A percentile compares a stretch with the other conserved stretches of the same genome.
Conservation (phyloP, 2,888 invertebrate genomes). For the Lysandra coridon region DNA sequence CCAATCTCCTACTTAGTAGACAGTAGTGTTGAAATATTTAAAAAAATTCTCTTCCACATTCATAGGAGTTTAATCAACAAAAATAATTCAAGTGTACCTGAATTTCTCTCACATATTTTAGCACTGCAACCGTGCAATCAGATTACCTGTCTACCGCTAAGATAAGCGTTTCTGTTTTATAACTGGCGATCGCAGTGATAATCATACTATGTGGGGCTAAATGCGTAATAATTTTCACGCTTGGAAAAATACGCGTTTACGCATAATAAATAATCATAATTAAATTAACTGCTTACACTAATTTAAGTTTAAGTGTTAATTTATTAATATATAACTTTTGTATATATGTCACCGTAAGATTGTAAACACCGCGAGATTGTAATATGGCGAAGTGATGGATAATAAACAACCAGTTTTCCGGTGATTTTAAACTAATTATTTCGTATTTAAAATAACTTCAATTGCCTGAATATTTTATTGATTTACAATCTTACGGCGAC, state of each 20-base stretch:
- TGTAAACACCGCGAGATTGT: too few relatives aligned
- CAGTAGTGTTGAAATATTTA: too few relatives aligned
- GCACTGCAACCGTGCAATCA: neutral
- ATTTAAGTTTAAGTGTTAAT: too few relatives aligned
- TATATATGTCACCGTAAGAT: too few relatives aligned
- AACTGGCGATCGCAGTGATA: neutral
- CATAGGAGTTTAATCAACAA: neutral
- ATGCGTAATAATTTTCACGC: neutral
- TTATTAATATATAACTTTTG: too few relatives aligned
- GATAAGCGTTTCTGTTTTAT: conserved; percentile 10
- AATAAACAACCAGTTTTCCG: too few relatives aligned
- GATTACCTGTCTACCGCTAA: conserved; percentile 8
- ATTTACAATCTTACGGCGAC: too few relatives aligned
- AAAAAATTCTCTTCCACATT: neutral
- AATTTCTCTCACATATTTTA: conserved; percentile 16
- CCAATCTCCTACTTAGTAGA: neutral
- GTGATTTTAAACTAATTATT: too few relatives aligned
- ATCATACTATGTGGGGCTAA: neutral
- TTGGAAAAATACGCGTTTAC: neutral
- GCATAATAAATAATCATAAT: neutral
- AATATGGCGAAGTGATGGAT: too few relatives aligned
- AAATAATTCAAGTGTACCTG: neutral
- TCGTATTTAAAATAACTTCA: too few relatives aligned
- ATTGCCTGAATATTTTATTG: too few relatives aligned
- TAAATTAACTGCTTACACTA: neutral